Percentiles rank a stretch among this genome's conserved stretches.
phyloP scores from a whole-genome alignment of 2,888 invertebrate species.

The Drosophila tanythrix region DNA sequence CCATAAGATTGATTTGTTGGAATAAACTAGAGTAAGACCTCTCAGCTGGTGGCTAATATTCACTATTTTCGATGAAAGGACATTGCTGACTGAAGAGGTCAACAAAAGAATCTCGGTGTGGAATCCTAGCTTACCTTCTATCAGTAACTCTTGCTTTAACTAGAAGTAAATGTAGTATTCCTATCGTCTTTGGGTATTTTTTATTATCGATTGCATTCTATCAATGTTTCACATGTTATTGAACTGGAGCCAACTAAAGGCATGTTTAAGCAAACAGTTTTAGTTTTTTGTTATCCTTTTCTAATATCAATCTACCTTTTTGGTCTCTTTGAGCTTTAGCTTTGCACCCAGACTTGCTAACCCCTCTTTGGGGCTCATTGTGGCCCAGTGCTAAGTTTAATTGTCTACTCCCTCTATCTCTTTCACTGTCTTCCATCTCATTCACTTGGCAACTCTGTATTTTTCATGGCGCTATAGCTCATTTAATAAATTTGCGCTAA shows the following conservation, averaged over 20 bases:
- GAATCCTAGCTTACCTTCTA: background rate
- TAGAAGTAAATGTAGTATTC: background rate
- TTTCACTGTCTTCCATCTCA: background rate
- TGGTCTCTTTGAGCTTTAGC: background rate
- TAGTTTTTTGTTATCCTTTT: background rate
- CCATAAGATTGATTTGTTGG: background rate
- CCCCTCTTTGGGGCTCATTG: background rate
- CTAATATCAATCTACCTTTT: background rate
- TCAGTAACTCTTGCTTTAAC: background rate
- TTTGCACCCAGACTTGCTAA: background rate
- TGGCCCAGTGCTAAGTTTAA: background rate
- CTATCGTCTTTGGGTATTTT: background rate
- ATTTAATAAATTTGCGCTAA: constrained; percentile 61
- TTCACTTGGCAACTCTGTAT: background rate
- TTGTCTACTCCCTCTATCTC: background rate
- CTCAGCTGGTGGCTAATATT: background rate
- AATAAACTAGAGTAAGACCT: background rate
- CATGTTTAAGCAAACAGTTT: no score
- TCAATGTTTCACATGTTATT: background rate
- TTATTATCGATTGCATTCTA: background rate
- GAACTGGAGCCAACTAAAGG: no score
- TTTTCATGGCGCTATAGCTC: constrained; percentile 55
- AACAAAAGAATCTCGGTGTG: background rate
- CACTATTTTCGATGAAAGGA: background rate
- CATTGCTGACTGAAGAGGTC: no score